A percentile compares a stretch with the other conserved stretches of the same genome.
These are phyloP conservation scores for Yponomeuta plumbellus DNA, from an alignment of 2,888 invertebrate species.

Conservation along the genomic window DNA sequence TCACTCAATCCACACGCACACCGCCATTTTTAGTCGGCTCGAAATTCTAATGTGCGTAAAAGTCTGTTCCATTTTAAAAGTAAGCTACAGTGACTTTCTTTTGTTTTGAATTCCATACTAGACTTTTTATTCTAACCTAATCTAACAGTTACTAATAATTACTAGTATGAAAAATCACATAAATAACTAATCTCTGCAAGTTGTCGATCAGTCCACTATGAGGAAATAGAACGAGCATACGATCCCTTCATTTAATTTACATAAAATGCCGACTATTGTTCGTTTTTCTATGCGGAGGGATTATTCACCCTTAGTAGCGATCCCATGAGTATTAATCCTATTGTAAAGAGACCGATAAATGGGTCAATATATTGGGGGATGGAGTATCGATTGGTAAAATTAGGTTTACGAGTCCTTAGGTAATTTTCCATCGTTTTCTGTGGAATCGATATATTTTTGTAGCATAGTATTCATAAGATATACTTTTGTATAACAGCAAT, in stretches of 20 bases:
- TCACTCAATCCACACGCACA: no score
- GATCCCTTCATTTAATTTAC: slow-evolving; percentile 68
- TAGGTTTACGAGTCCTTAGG: background rate
- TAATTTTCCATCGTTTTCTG: background rate
- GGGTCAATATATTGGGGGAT: slow-evolving; percentile 35
- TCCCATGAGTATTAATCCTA: slow-evolving; percentile 56
- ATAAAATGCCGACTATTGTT: slow-evolving; percentile 62
- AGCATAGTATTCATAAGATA: no score
- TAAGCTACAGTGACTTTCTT: background rate
- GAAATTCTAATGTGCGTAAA: background rate
- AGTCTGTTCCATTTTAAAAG: no score
- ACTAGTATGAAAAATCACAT: slow-evolving; percentile 20
- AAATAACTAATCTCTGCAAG: slow-evolving; percentile 25
- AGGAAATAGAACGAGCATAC: slow-evolving; percentile 37
- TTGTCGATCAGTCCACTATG: slow-evolving; percentile 43
- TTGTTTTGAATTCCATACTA: background rate
- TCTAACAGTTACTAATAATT: background rate
- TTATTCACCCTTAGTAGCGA: slow-evolving; percentile 63
- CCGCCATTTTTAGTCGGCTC: background rate
- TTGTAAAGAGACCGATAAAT: slow-evolving; percentile 43
- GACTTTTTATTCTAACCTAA: background rate
- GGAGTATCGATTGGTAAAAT: slow-evolving; percentile 27
- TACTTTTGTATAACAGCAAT: no score
- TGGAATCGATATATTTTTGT: no score
- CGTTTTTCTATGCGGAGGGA: slow-evolving; percentile 70